Base-by-base conservation (phyloP, 2,113 vertebrate species). In the Takifugu flavidus region DNA sequence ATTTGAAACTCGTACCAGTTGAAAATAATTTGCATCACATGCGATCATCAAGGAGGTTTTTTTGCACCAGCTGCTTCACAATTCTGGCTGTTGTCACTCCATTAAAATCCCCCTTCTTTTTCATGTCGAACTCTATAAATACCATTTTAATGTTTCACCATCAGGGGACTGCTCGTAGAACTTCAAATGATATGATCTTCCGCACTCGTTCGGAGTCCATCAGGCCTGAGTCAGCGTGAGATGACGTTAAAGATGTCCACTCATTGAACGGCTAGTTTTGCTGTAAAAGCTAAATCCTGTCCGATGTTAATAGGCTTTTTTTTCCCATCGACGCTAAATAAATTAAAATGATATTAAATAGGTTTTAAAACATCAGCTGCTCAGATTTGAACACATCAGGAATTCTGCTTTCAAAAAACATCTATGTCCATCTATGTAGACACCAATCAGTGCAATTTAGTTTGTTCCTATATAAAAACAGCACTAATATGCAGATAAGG, bases 61-160 rank as follows among this genome's bases (percentile, higher is more conserved):
- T 39, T 49, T 47, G 15, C 51, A 27, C 39, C 73, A 76, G 62
- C 56, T 67, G 75, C 49, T 62, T 47, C 28, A 53, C 56, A 47
- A 39, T 47, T n/a, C 51, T 54, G 54, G 14, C 62, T 62, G 34
- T 62, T 52, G 42, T 63, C 42, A 42, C 57, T 58, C 27, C 25
- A 56, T 72, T 69, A 62, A 68, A 57, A 20, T 25, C 4, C 11
- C 8, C 4, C 8, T 1, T 13, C 2, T 26, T n/a, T 49, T 53
- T 61, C n/a, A 49, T 39, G 44, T 34, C 27, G 1, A 5, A 4
- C 27, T 14, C 45, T 3, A 26, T 59, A 34, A 65, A 69, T 62
- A 44, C 57, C 65, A 53, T 26, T 29, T 43, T 10, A 56, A 25
- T 31, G 12, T 52, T 44, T 59, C 44, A 46, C 29, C 27, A 42